Conservation (phyloP, 2,888 invertebrate genomes). For the Cheiracanthium punctorium region DNA sequence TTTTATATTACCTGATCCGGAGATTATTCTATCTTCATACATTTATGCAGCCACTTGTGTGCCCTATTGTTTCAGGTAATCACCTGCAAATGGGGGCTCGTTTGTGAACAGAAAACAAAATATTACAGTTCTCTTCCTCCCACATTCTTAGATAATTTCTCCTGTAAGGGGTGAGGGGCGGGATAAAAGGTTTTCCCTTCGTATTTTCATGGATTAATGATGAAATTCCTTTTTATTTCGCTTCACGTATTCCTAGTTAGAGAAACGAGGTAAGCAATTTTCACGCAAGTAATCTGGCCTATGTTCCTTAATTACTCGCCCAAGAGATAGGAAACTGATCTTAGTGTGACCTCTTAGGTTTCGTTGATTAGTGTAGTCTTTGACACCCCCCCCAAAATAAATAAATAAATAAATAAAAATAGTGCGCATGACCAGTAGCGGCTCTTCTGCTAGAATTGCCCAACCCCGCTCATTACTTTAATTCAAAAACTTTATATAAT, state of each 20-base stretch:
- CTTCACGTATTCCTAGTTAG: background rate
- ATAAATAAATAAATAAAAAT: too few species aligned
- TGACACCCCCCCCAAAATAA: too few species aligned
- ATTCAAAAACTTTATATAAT: too few species aligned
- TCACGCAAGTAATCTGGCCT: background rate
- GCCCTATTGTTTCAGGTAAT: constrained; percentile 14
- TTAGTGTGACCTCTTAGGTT: background rate
- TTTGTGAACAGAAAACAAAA: background rate
- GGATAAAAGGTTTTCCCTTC: background rate
- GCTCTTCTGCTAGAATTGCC: too few species aligned
- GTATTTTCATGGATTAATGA: constrained; percentile 8
- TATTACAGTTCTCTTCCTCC: background rate
- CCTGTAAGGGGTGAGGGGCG: background rate
- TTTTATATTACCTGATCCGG: constrained; percentile 5
- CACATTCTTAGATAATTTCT: background rate
- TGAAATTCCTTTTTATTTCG: constrained; percentile 1
- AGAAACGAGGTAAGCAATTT: background rate
- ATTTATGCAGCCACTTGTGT: constrained; percentile 26
- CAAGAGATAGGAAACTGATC: background rate
- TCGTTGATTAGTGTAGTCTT: background rate
- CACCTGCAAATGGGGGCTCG: constrained; percentile 40
- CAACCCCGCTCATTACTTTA: too few species aligned
- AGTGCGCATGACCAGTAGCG: too few species aligned
- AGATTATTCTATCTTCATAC: constrained; percentile 38
- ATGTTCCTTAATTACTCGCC: constrained; percentile 1